Evolutionary conservation across 2,797 vertebrate genomes (phyloP), one percentile per base, ranked within the genome.

Genomic region (Lagodon rhomboides): DNA sequence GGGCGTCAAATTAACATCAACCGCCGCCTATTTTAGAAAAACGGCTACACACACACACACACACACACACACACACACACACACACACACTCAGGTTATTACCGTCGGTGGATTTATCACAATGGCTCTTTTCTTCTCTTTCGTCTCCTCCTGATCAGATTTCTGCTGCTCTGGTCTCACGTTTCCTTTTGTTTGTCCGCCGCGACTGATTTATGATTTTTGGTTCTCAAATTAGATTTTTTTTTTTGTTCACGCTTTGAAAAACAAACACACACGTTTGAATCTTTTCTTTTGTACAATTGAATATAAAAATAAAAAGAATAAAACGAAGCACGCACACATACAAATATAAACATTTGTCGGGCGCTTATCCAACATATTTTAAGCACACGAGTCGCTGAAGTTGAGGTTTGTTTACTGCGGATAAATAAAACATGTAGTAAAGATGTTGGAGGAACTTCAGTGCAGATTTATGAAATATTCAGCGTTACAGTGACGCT

Each of bases 21-120:
- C 63, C 43, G 12, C 56, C 5, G 3, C 27, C n/a, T 50, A 23
- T 56, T 85, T 85, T 71, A 74, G 61, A 30, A 30, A 65, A 60
- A 12, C 1, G 22, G 47, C 49, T 6, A 38, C 54, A 65, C 6
- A 20, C 41, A 23, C 56, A 55, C 5, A 34, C 62, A 30, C 62
- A 64, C 18, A 43, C 44, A 49, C 53, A 46, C 18, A 49, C 27
- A 44, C 69, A 58, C 41, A 49, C 61, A 65, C 27, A 65, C 62
- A 50, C 53, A 58, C 61, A 72, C 47, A 72, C 59, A 54, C 0
- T 3, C 58, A 34, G 68, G 12, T 43, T 62, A 47, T 43, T 60
- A 16, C 18, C 2, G 38, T 16, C 12, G 25, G 2, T 27, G 61
- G 22, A 44, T 68, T 66, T 47, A 56, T 76, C 49, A 49, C 70